Percentiles rank a stretch among this genome's conserved stretches.
These are phyloP conservation scores for Xerus inauris DNA, from an alignment of 2,113 vertebrate species.

Conservation along the genomic window DNA sequence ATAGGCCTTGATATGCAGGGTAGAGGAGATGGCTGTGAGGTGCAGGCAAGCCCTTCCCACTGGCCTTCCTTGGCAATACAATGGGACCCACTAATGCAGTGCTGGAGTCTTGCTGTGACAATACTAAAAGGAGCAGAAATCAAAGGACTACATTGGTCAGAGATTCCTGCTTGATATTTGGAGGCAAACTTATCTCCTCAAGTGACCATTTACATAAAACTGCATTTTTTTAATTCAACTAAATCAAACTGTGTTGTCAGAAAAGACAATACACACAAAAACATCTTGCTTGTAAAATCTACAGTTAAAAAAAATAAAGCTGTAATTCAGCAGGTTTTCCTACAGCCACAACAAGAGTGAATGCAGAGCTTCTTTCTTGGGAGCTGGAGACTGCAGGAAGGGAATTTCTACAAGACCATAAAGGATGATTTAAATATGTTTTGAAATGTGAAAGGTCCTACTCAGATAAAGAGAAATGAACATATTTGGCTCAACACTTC, in stretches of 20 bases:
- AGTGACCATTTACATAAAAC: slow-evolving; percentile 1
- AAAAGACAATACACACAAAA: not conserved
- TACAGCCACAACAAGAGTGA: not conserved
- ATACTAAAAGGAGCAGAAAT: slow-evolving; percentile 57
- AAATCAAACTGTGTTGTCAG: not conserved
- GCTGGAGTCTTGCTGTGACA: slow-evolving; percentile 30
- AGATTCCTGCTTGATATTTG: slow-evolving; percentile 39
- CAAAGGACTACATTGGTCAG: slow-evolving; percentile 45
- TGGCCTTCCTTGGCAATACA: slow-evolving; percentile 70
- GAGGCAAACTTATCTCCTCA: not conserved
- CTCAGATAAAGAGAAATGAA: slow-evolving; percentile 64
- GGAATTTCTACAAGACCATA: not conserved
- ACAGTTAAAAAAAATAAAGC: not conserved
- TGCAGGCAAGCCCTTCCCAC: slow-evolving; percentile 79
- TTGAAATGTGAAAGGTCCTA: slow-evolving; percentile 45
- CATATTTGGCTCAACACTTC: slow-evolving; percentile 38
- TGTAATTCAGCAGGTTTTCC: not conserved
- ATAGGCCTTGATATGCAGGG: slow-evolving; percentile 79
- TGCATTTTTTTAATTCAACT: not conserved
- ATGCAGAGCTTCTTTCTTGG: not conserved
- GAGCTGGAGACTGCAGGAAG: not conserved
- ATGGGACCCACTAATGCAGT: not conserved
- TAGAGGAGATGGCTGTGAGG: slow-evolving; percentile 29
- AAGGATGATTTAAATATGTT: slow-evolving; percentile 21
- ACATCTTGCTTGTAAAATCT: not conserved